Percentiles rank a stretch among this genome's conserved stretches.
Evolutionary conservation across 2,113 vertebrate genomes (phyloP).

Genomic region (Isurus oxyrinchus): DNA sequence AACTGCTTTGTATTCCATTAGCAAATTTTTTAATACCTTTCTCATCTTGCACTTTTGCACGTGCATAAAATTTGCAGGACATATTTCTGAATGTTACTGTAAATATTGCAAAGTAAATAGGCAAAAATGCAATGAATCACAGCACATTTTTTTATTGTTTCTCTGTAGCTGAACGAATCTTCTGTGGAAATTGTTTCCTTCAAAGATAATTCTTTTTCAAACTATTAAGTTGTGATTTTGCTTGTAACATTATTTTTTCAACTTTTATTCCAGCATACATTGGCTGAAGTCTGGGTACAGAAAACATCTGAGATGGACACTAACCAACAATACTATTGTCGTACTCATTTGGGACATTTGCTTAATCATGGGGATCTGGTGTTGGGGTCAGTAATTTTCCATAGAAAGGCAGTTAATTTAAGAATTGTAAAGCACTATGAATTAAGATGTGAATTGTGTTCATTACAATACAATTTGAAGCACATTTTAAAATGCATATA

Average conservation of each 20-base stretch:
- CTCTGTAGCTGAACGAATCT: background rate
- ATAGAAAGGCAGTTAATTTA: background rate
- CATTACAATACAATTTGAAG: background rate
- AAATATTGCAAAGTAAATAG: background rate
- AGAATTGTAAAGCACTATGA: background rate
- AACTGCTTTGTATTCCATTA: background rate
- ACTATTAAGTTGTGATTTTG: background rate
- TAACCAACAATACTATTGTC: conserved; percentile 87
- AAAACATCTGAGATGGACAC: conserved; percentile 90
- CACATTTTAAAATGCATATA: background rate
- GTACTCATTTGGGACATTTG: conserved; percentile 86
- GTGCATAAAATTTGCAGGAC: background rate
- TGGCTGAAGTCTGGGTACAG: conserved; percentile 92
- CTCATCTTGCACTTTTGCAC: too few species aligned
- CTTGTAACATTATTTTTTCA: background rate
- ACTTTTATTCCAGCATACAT: conserved; percentile 64
- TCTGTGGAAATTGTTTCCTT: background rate
- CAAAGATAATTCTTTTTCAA: background rate
- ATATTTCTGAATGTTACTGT: background rate
- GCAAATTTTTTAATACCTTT: background rate
- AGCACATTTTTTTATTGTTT: background rate
- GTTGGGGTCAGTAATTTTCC: conserved; percentile 68
- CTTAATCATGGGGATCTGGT: conserved; percentile 92
- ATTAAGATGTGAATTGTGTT: background rate
- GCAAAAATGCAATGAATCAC: background rate